Evolutionary conservation across 2,113 vertebrate species (phyloP), one percentile per base, ranked within the genome.

Genomic region (Campylomormyrus numenius): DNA sequence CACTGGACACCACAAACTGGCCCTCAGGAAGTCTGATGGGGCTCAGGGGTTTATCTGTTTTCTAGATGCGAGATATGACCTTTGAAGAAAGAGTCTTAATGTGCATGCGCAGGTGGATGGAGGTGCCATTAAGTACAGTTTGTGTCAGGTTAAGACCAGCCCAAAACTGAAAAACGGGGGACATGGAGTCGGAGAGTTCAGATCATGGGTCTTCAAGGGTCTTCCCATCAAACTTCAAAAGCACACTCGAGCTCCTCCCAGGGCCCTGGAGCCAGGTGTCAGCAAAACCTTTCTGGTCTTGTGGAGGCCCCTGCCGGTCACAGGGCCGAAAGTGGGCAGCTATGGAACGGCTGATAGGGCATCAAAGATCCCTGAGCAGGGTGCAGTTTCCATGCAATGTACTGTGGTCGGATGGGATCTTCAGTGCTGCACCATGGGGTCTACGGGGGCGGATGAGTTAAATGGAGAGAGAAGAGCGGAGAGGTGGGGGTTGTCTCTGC

Each of bases 401-500:
- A 49, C 84, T 15, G 84, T n/a, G 42, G 83, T 39, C 6, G 21
- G 35, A 49, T 49, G 39, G 85, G 85, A 27, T 80, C 35, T 42
- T 80, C 31, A 39, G 74, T 56, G 31, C 42, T 42, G 15, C n/a
- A 35, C 49, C 31, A n/a, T 53, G 85, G n/a, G 13, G 50, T 53
- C 85, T 53, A 88, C 19, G 49, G 87, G 9, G 15, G 52, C 9
- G 31, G 87, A 88, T 35, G 87, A 62, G 35, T 45, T 42, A 88
- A 66, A 88, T n/a, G 35, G 53, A 42, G 50, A 24, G 31, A 58
- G 70, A 50, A 88, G 53, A 50, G 70, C 85, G 27, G 35, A 90
- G 90, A 58, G 24, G 39, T 9, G 49, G 88, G 83, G 80, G 89
- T 88, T 88, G 84, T 87, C 48, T 46, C 84, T 52, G 86, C 49